Base-by-base conservation (phyloP, 2,113 vertebrate species). In the Calypte anna region DNA sequence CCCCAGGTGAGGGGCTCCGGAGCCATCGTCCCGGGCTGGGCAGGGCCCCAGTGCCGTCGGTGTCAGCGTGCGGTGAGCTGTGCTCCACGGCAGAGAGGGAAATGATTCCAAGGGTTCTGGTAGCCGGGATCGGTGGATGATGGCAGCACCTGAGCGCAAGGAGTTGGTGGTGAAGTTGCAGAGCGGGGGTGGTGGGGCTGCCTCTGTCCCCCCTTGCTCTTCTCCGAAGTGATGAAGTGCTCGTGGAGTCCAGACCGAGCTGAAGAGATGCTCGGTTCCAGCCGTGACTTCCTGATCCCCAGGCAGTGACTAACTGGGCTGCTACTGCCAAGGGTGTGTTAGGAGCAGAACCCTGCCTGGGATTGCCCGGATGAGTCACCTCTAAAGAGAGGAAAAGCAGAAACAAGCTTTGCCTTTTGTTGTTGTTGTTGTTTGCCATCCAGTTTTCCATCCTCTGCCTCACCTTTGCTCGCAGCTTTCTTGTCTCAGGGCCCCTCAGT, bases 291-390 rank as follows among this genome's bases (percentile, higher is more conserved):
- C 90, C 59, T 58, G 88, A 74, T 93, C 86, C 62, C 94, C 90
- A 12, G 88, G 57, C 87, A 59, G 91, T 96, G 95, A 97, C 76
- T 94, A 96, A 96, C 77, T 51, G 80, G 77, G 43, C 68, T 75
- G 69, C 96, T 72, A 38, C 40, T 95, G 90, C 95, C 92, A 94
- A 96, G 96, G 91, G 92, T 92, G 93, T 95, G 92, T 92, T 91
- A 94, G 25, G 2, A 86, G 90, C 43, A 86, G 85, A 89, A 70
- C 92, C 62, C 12, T 91, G 92, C 91, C 69, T 90, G 72, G 72
- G 78, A 28, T 91, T 94, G 91, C 96, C 95, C 13, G 70, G 31
- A 54, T 96, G 95, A 96, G 94, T 94, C 95, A 94, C 87, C 70
- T 89, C 79, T 85, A 82, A 84, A 84, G 73, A 27, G 73, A 88